Evolutionary conservation across 2,888 invertebrate genomes (phyloP), one percentile per base, ranked within the genome.

Genomic region (Oxycera nigricornis): DNA sequence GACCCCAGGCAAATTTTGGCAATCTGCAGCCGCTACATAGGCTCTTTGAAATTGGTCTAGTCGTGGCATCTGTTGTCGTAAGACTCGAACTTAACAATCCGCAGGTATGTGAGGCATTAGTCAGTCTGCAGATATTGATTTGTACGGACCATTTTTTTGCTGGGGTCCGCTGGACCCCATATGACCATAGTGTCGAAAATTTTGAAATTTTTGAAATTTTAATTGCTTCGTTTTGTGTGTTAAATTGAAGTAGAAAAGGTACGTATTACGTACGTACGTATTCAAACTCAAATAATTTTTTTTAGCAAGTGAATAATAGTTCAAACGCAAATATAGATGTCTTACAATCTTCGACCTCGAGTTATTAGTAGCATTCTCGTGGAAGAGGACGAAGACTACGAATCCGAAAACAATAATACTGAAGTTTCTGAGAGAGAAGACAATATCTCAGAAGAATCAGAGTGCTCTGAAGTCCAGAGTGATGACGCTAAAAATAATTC

Each of bases 341-440:
- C 46, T 46, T 46, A 46, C 46, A 46, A 46, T 11, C 46, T 46
- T 46, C 6, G 14, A 46, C 46, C 46, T 46, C 46, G 46, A 46
- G 46, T 17, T 46, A 46, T 46, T 46, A 46, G 46, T 46, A 46
- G 46, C 46, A 46, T 46, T 46, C 46, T 46, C 46, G 6, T 46
- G 46, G 46, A 46, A 46, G 46, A 7, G 46, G 46, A 46, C 46
- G 46, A 11, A 46, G 46, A 7, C 14, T 46, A 46, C 46, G 46
- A 46, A 11, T 46, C 46, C 46, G 46, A 46, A 46, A 46, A 17
- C 46, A 46, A 46, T 46, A 46, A 46, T 46, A 46, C 46, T 46
- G 46, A 46, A 46, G 46, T 46, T 46, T 46, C 46, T 46, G 46
- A 46, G 46, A 46, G 46, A 46, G 46, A 46, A 46, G 14, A 46